Percentiles rank a stretch among this genome's conserved stretches.
These are phyloP conservation scores for Nephrotoma flavescens DNA, from an alignment of 2,888 invertebrate species.

Conservation along the genomic window DNA sequence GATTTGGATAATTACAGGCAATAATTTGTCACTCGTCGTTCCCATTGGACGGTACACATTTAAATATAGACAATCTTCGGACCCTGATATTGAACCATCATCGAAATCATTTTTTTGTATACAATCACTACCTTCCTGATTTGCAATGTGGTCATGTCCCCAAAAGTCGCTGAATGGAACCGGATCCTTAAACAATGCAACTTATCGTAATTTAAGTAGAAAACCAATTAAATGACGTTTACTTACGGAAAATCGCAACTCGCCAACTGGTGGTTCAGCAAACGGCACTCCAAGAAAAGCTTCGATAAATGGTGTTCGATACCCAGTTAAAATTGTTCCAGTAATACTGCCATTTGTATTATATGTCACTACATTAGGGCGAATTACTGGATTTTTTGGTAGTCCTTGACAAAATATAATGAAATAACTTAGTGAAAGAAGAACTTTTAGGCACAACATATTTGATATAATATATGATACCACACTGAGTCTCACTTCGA, in stretches of 20 bases:
- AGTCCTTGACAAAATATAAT: neutral
- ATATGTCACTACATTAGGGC: neutral
- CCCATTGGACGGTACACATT: neutral
- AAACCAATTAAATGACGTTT: too few species aligned
- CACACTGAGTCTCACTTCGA: neutral
- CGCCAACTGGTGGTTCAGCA: neutral
- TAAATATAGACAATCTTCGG: neutral
- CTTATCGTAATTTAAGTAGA: too few species aligned
- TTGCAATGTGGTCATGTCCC: neutral
- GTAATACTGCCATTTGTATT: neutral
- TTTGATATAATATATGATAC: neutral
- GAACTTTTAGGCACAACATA: neutral
- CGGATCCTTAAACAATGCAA: neutral
- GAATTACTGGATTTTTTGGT: neutral
- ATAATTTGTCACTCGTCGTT: neutral
- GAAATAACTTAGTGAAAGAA: neutral
- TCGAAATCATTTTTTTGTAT: neutral
- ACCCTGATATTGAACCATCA: neutral
- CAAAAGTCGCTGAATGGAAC: neutral
- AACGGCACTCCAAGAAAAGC: neutral
- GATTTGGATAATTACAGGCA: neutral
- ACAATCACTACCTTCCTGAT: neutral
- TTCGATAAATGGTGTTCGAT: neutral
- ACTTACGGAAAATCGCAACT: neutral
- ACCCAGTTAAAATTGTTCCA: neutral